Evolutionary conservation across 1,140 invertebrate genomes (phyloP).

Genomic region (Lasioglossum albipes): DNA sequence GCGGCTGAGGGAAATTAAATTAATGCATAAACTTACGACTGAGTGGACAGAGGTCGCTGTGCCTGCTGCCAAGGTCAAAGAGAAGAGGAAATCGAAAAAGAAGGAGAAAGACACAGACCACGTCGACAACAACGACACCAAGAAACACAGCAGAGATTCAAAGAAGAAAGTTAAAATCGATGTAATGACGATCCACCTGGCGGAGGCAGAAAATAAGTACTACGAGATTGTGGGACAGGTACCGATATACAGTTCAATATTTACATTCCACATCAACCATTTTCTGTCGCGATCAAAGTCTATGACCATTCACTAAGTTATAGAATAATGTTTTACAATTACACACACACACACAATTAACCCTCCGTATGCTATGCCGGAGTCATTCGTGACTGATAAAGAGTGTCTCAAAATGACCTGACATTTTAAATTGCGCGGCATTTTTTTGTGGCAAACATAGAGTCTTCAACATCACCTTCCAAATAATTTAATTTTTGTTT

Average conservation of each 20-base stretch:
- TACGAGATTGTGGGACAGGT: constrained; percentile 47
- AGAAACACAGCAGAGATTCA: not conserved
- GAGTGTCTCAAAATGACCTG: too few relatives aligned
- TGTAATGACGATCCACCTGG: not conserved
- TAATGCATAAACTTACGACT: constrained; percentile 8
- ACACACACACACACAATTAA: too few relatives aligned
- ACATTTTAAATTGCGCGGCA: too few relatives aligned
- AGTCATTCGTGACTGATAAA: too few relatives aligned
- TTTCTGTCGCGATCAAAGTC: too few relatives aligned
- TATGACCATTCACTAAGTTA: too few relatives aligned
- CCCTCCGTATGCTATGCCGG: too few relatives aligned
- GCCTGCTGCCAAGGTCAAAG: not conserved
- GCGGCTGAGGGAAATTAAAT: constrained; percentile 55
- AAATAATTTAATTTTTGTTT: too few relatives aligned
- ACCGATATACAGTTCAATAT: not conserved
- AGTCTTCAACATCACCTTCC: too few relatives aligned
- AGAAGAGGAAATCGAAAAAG: not conserved
- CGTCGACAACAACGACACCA: not conserved
- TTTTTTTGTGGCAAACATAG: too few relatives aligned
- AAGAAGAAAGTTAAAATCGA: constrained; percentile 38
- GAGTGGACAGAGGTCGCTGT: not conserved
- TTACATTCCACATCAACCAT: too few relatives aligned
- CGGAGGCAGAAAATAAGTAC: constrained; percentile 34
- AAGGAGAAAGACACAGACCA: not conserved
- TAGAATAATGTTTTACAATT: too few relatives aligned